phyloP scores from a whole-genome alignment of 2,113 vertebrate species.

The Pleuronectes platessa region DNA sequence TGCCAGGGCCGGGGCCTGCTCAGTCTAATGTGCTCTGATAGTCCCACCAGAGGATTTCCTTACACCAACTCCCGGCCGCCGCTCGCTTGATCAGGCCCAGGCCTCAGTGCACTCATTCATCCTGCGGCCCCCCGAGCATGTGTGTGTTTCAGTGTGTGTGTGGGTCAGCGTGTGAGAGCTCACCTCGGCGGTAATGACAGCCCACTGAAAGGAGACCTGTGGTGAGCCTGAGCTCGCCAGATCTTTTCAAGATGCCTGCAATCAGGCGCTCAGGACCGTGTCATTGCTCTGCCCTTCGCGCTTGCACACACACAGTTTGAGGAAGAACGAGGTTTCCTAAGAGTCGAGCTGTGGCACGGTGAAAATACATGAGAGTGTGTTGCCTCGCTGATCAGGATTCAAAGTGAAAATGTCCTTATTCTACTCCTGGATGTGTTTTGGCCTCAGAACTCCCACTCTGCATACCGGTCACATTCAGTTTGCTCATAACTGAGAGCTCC shows the following conservation, averaged over 20 bases:
- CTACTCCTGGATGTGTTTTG: slow-evolving; percentile 24
- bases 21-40: slow-evolving; percentile 84
- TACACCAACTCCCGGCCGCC: slow-evolving; percentile 73
- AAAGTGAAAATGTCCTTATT: slow-evolving; percentile 57
- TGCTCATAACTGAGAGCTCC: slow-evolving; percentile 48
- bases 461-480: slow-evolving; percentile 35
- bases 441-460: slow-evolving; percentile 53
- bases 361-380: slow-evolving; percentile 41
- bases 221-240: slow-evolving; percentile 67
- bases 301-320: slow-evolving; percentile 2
- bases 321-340: slow-evolving; percentile 39
- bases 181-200: slow-evolving; percentile 78
- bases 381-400: slow-evolving; percentile 43
- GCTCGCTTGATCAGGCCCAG: slow-evolving; percentile 79
- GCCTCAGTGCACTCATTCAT: slow-evolving; percentile 81
- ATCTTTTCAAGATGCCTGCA: slow-evolving; percentile 87
- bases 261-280: slow-evolving; percentile 81
- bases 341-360: background rate
- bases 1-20: slow-evolving; percentile 78
- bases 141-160: slow-evolving; percentile 48
- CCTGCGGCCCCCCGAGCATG: slow-evolving; percentile 30
- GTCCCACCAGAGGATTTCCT: slow-evolving; percentile 81
- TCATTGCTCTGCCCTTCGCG: slow-evolving; percentile 66
- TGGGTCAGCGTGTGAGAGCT: slow-evolving; percentile 67
- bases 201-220: slow-evolving; percentile 78